Evolutionary conservation across 2,888 invertebrate species (phyloP), one percentile per base, ranked within the genome.

Genomic region (Deroplatys truncata): DNA sequence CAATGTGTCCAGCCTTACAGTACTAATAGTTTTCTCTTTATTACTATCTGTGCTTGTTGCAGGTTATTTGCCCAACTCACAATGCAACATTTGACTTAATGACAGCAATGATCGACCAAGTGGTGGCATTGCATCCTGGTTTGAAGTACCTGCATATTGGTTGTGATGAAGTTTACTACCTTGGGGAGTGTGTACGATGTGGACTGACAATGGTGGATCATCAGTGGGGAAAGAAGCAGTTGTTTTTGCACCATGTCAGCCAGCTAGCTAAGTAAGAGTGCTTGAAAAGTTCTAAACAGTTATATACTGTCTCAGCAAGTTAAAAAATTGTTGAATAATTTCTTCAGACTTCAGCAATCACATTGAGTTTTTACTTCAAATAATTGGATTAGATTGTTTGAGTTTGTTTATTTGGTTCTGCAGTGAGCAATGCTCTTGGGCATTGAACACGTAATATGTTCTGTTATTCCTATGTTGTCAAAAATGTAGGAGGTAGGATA

Each of bases 121-220:
- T 97, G 2, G 92, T 96, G 28, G 92, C 92, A 4, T 92, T 95
- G 5, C 96, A 96, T 93, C 95, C 95, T 4, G 92, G 93, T 25
- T 92, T 93, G 1, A 92, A 94, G 88, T 94, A 94, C 91, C 92
- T 98, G 88, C 98, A 98, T 92, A 96, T 98, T 90, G 98, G 98
- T 0, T 96, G 97, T 86, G 98, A 98, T 92, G 98, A 98, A 94
- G 98, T 98, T 0, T 96, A 95, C 92, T 95, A 96, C 90, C 93
- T 97, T 49, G 96, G 96, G n/a, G 93, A 94, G 91, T 97, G 97
- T 92, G 91, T 93, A 4, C 92, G 93, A 84, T 97, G 97, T 89
- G 90, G 90, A 9, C 28, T 88, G 92, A 91, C 89, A 82, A 91
- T 92, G 91, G 91, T 89, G 29, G 90, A 91, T 89, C 91, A 92